phyloP scores from a whole-genome alignment of 2,888 invertebrate species.

The Dasypogon diadema region DNA sequence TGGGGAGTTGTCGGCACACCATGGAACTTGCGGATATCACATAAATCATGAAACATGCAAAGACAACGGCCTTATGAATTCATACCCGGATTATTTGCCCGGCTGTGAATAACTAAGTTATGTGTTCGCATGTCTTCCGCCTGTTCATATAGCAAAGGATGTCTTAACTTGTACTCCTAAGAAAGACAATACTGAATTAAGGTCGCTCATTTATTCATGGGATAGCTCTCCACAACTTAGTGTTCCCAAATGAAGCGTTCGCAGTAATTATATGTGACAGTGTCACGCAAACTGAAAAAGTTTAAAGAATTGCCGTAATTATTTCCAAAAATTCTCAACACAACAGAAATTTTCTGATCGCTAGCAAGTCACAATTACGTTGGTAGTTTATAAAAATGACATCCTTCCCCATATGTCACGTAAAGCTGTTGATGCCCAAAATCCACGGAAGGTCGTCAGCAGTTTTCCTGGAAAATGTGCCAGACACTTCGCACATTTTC shows the following conservation, averaged over 20 bases:
- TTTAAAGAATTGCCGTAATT: slow-evolving; percentile 39
- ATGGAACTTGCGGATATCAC: slow-evolving; percentile 47
- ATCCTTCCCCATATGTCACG: slow-evolving; percentile 15
- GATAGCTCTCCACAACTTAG: slow-evolving; percentile 28
- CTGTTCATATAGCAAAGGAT: slow-evolving; percentile 26
- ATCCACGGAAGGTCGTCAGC: slow-evolving; percentile 11
- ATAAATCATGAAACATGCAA: slow-evolving; percentile 49
- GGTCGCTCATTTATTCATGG: slow-evolving; percentile 44
- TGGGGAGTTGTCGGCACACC: slow-evolving; percentile 34
- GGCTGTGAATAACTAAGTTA: slow-evolving; percentile 46
- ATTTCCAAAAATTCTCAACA: slow-evolving; percentile 10
- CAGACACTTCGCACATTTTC: slow-evolving; percentile 39
- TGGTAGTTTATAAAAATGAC: neutral
- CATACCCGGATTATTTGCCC: slow-evolving; percentile 48
- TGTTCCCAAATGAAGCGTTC: slow-evolving; percentile 24
- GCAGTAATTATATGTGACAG: slow-evolving; percentile 42
- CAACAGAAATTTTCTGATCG: neutral
- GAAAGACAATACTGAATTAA: slow-evolving; percentile 41
- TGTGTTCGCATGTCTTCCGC: slow-evolving; percentile 43
- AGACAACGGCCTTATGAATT: slow-evolving; percentile 44
- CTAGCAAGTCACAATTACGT: neutral
- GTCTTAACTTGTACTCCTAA: slow-evolving; percentile 37
- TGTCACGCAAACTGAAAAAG: slow-evolving; percentile 38
- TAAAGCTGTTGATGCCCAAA: slow-evolving; percentile 9
- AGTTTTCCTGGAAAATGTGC: slow-evolving; percentile 15